Conservation (phyloP, 1,140 invertebrate species). For the Eupristina koningsbergeri region DNA sequence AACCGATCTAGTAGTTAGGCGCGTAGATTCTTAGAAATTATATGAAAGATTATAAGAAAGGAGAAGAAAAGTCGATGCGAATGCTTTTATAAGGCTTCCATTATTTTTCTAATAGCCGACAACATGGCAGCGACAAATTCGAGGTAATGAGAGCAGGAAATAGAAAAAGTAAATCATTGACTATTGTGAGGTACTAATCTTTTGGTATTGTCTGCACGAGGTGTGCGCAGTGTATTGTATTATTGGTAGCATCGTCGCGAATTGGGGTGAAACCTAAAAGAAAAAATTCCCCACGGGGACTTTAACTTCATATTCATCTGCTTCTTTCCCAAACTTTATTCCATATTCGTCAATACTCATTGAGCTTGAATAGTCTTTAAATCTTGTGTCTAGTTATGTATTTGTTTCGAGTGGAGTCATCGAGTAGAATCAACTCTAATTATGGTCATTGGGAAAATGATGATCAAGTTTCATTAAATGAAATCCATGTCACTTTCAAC, state of each 20-base stretch:
- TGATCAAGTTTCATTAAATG: no score
- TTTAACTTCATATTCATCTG: not conserved
- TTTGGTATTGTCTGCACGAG: conserved; percentile 64
- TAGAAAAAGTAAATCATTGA: conserved; percentile 64
- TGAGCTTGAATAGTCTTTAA: not conserved
- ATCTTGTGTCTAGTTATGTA: no score
- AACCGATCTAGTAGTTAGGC: conserved; percentile 1
- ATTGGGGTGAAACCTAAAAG: not conserved
- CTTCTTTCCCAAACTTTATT: not conserved
- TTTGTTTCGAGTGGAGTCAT: conserved; percentile 26
- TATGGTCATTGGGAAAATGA: not conserved
- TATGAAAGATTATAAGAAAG: conserved; percentile 58
- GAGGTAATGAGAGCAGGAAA: conserved; percentile 66
- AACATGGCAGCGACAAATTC: conserved; percentile 62
- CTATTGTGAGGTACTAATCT: conserved; percentile 70
- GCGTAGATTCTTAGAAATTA: conserved; percentile 56
- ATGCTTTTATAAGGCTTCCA: conserved; percentile 55
- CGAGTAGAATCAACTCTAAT: conserved; percentile 3
- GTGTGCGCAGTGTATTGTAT: conserved; percentile 67
- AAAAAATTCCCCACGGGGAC: not conserved
- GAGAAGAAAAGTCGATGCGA: conserved; percentile 30
- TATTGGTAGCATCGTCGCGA: conserved; percentile 58
- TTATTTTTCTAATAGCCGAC: conserved; percentile 69
- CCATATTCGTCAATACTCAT: not conserved
- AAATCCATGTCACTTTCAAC: no score